These are phyloP conservation scores for Palloptera scutellata DNA, from an alignment of 2,888 invertebrate species.

Conservation along the genomic window DNA sequence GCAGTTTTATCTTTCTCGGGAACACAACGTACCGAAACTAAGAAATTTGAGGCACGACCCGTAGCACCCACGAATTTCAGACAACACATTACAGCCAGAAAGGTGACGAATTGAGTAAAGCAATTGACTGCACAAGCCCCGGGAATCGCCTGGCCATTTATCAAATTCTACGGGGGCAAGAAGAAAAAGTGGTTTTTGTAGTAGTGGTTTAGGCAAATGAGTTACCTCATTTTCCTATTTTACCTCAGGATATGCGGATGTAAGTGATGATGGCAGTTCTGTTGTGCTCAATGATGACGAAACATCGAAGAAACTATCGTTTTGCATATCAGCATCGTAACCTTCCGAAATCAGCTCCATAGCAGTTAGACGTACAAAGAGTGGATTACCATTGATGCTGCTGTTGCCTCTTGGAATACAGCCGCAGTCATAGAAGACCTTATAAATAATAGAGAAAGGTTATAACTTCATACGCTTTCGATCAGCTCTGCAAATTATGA, in stretches of 20 bases:
- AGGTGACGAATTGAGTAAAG: conserved; percentile 67
- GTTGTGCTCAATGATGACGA: conserved; percentile 11
- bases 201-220: background rate
- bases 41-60: conserved; percentile 71
- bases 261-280: conserved; percentile 16
- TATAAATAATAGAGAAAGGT: background rate
- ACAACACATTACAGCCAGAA: conserved; percentile 68
- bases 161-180: conserved; percentile 36
- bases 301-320: background rate
- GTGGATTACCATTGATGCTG: conserved; percentile 36
- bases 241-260: conserved; percentile 40
- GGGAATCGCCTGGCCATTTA: conserved; percentile 64
- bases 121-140: conserved; percentile 71
- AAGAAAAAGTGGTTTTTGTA: background rate
- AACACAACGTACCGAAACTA: conserved; percentile 72
- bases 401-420: conserved; percentile 50
- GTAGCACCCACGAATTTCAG: conserved; percentile 70
- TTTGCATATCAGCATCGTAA: conserved; percentile 5
- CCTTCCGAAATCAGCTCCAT: conserved; percentile 38
- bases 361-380: conserved; percentile 52
- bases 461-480: background rate
- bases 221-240: background rate
- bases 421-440: conserved; percentile 58
- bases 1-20: conserved; percentile 77
- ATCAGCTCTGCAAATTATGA: no score